Percentiles rank a stretch among this genome's conserved stretches.
These are phyloP conservation scores for Miichthys miiuy DNA, from an alignment of 2,797 vertebrate genomes.

Conservation along the genomic window DNA sequence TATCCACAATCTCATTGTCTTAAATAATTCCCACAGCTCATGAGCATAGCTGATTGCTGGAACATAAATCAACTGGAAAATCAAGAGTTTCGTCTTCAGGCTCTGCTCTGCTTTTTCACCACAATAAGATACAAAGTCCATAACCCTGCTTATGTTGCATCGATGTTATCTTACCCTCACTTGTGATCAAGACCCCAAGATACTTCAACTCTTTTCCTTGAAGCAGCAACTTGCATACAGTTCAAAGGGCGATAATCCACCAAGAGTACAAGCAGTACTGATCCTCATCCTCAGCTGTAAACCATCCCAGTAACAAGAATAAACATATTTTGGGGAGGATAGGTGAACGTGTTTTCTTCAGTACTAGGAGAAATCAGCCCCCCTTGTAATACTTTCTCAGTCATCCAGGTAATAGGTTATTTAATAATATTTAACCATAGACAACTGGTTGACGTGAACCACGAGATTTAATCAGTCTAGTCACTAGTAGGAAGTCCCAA, in stretches of 20 bases:
- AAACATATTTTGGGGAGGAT: constrained; percentile 1
- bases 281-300: not conserved
- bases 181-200: not conserved
- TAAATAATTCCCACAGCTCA: not conserved
- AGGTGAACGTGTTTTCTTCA: not conserved
- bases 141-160: no score
- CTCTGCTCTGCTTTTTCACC: not conserved
- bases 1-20: not conserved
- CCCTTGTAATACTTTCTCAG: not conserved
- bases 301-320: not conserved
- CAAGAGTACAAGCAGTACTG: not conserved
- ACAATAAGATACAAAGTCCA: not conserved
- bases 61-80: constrained; percentile 9
- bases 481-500: not conserved
- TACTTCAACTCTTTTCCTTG: not conserved
- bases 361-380: not conserved
- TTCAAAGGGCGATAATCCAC: not conserved
- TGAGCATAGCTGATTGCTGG: not conserved
- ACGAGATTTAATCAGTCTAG: not conserved
- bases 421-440: constrained; percentile 1
- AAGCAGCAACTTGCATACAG: not conserved
- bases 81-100: not conserved
- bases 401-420: not conserved
- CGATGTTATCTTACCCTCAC: not conserved
- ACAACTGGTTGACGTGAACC: not conserved